Evolutionary conservation across 2,113 vertebrate species (phyloP), one percentile per base, ranked within the genome.

Genomic region (Stictonetta naevosa): DNA sequence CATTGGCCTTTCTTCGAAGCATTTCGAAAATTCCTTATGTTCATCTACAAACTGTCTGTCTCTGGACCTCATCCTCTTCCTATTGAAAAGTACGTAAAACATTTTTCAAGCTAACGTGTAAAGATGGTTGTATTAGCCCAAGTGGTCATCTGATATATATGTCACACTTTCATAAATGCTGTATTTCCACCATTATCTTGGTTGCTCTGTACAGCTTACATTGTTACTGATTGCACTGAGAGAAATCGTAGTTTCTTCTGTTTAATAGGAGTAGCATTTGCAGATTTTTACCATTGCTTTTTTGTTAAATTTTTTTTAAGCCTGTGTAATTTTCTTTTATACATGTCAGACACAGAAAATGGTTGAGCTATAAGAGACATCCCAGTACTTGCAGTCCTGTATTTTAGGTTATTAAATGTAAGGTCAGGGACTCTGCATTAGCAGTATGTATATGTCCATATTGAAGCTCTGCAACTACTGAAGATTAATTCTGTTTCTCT

Each of bases 1-100:
- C 99, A 98, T n/a, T 99, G 99, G 99, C 99, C 99, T 86, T 99
- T 99, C 98, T 99, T 99, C 89, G 98, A 99, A 72, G 98, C 99
- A 87, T 99, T 99, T 97, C 96, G 98, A 97, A 99, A 99, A 96
- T 99, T 99, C 98, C 99, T 99, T 74, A 98, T 99, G 98, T 99
- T 99, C 98, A 98, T 99, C 90, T 99, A 99, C 98, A 99, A 99
- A 95, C 98, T 99, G 23, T 99, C 99, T 19, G 98, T 99, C 91
- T 99, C 99, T 58, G 99, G 99, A 75, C 98, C 99, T n/a, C 99
- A 99, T 97, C 98, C 98, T 53, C 98, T 99, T 97, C 99, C 99
- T 26, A 99, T 99, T 97, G 99, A 99, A 96, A 99, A 99, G 99
- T 99, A 99, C 10, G 98, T 98, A 88, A 95, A 74, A 78, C 11